Evolutionary conservation across 2,113 vertebrate species (phyloP), one percentile per base, ranked within the genome.

Genomic region (Stomatorhinus ivindoensis): DNA sequence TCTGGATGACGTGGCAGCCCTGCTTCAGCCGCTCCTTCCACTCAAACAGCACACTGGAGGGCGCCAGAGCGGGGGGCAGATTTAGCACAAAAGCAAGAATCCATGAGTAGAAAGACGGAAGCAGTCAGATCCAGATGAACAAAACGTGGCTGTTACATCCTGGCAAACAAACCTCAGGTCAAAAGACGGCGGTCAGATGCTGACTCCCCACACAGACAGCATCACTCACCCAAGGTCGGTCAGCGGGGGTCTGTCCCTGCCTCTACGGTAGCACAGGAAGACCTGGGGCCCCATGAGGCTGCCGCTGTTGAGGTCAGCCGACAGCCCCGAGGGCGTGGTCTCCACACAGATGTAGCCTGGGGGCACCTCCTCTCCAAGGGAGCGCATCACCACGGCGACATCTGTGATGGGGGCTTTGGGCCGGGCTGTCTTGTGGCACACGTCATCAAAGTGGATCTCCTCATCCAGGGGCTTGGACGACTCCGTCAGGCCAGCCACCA

Each of bases 1-100:
- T 97, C 91, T 99, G 97, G 92, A 99, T 98, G 90, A 99, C 96
- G 93, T 99, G 97, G 95, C 98, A 99, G 76, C 97, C 98, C 31
- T 97, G 96, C 93, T 99, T 99, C 73, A 99, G 94, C 92, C 98
- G 97, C 92, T 99, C 98, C 90, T 98, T 99, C 96, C 98, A 99
- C 93, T 99, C 98, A 82, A 97, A 99, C 82, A 99, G 95, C 92
- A 99, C 95, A 89, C 98, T 99, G 89, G 85, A 83, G 92, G 53
- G 53, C 27, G 90, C 24, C 84, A 2, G 55, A 86, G 19, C 3
- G 35, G 39, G 39, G 19, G 50, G 2, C 11, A 87, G 13, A 87
- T 15, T 24, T 50, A 85, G 24, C 24, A n/a, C 83, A 85, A 5
- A 82, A 42, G 39, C 35, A 82, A 17, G 4, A 82, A 17, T 39